Base-by-base conservation (phyloP, 1,140 invertebrate species). In the Sitophilus oryzae region DNA sequence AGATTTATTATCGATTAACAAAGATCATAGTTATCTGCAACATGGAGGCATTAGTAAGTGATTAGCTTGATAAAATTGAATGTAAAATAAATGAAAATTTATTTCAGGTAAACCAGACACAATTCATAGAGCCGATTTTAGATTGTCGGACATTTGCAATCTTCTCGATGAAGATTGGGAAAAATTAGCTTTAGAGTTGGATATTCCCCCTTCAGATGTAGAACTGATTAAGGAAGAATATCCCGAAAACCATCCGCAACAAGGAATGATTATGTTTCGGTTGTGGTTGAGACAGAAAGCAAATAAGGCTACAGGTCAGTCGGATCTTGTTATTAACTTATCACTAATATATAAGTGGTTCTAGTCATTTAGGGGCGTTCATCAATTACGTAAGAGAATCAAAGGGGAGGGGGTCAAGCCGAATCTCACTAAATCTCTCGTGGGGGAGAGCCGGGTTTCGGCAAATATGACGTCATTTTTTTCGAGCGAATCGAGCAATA, bases 91-190 rank as follows among this genome's bases (percentile, higher is more conserved):
- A 20, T 30, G 14, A 40, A 40, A 25, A 34, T 45, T 19, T 48
- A 38, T 50, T 35, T 34, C 19, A 66, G 75, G 73, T 61, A 79
- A 78, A 69, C 78, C 80, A 16, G 83, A 87, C 52, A 76, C 82
- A 3, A 86, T 87, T 61, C 84, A 86, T 62, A 74, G 83, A 62
- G 87, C 85, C 20, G 85, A 89, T 59, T 80, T 91, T 56, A 79
- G 84, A 51, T 68, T 92, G 21, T 83, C 84, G 1, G 87, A 91
- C 64, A 87, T 91, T 56, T 85, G 85, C 5, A 86, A 88, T 72
- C 71, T 85, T 30, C 66, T 91, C 11, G 83, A 82, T 48, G 78
- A 80, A 30, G 88, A 91, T 70, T 91, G 88, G 88, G 77, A 83
- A 25, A 77, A 78, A 42, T 71, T 91, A 22, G 88, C 88, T 0